Percentiles rank a stretch among this genome's conserved stretches.
These are phyloP conservation scores for Chrysomela aeneicollis DNA, from an alignment of 2,888 invertebrate species.

Conservation along the genomic window DNA sequence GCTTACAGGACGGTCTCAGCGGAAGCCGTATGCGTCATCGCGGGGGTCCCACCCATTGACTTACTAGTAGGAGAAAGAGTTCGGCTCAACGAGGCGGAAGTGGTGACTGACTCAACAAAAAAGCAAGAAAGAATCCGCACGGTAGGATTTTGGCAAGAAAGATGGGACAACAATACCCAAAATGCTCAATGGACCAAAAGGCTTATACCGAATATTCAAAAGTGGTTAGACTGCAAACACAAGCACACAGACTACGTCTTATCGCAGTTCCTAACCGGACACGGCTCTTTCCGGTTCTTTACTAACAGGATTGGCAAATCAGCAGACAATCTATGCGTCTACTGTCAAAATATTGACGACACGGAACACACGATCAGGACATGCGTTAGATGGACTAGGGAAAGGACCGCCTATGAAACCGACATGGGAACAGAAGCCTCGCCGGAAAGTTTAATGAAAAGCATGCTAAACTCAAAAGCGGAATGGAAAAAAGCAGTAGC, in stretches of 20 bases:
- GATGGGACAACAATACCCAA: neutral
- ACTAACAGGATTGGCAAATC: neutral
- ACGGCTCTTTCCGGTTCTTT: neutral
- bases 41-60: conserved; percentile 18
- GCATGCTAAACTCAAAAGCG: neutral
- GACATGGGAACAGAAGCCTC: neutral
- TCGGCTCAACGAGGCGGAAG: neutral
- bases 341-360: neutral
- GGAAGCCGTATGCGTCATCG: conserved; percentile 16
- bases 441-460: neutral
- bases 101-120: neutral
- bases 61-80: conserved; percentile 9
- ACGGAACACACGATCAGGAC: neutral
- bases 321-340: neutral
- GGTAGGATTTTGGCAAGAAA: neutral
- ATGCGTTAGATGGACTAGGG: neutral
- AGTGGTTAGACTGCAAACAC: no score
- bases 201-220: neutral
- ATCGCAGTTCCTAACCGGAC: neutral
- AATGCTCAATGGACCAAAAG: neutral
- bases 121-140: neutral
- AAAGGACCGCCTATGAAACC: neutral
- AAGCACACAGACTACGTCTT: no score
- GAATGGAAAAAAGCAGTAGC: neutral
- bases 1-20: conserved; percentile 32